Evolutionary conservation across 1,140 invertebrate genomes (phyloP), one percentile per base, ranked within the genome.

Genomic region (Hylaeus volcanicus): DNA sequence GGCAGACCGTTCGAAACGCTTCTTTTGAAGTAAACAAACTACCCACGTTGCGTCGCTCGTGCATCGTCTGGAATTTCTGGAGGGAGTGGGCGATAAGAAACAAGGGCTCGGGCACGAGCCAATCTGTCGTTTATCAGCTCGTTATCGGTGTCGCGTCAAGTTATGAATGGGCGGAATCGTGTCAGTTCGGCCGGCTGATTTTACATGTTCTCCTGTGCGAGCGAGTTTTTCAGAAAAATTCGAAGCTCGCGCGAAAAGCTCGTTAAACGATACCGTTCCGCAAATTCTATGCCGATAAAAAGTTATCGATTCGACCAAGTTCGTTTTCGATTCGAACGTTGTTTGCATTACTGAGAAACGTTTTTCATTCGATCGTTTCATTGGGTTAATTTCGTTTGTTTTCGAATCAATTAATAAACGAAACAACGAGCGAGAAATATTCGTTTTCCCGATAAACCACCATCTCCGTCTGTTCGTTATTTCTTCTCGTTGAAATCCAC

Each of bases 101-200:
- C 48, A 63, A 74, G 37, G 53, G 48, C n/a, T 51, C 48, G 68
- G 61, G 55, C 83, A 85, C 76, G 82, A 74, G 75, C 45, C 78
- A 26, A 68, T 39, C 56, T 58, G 37, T 9, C n/a, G 26, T 51
- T 85, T 85, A 85, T 84, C 82, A 73, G 43, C 55, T 70, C 60
- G 84, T 85, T 86, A 84, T 88, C 74, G 76, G 84, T 74, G 80
- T 84, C 87, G 70, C 76, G 80, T 56, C 81, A 68, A 89, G 81
- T 89, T 89, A 89, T 88, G 88, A 89, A 89, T 89, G 88, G 82
- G 80, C 83, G 87, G 86, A 81, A 84, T 85, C 71, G 73, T 64
- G 71, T 51, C 77, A 61, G 53, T 43, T 37, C 39, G 70, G 43
- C 55, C 78, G 81, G 48, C 64, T 45, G 60, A 84, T 61, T 80